Evolutionary conservation across 1,140 invertebrate genomes (phyloP).

Genomic region (Grapholita molesta): DNA sequence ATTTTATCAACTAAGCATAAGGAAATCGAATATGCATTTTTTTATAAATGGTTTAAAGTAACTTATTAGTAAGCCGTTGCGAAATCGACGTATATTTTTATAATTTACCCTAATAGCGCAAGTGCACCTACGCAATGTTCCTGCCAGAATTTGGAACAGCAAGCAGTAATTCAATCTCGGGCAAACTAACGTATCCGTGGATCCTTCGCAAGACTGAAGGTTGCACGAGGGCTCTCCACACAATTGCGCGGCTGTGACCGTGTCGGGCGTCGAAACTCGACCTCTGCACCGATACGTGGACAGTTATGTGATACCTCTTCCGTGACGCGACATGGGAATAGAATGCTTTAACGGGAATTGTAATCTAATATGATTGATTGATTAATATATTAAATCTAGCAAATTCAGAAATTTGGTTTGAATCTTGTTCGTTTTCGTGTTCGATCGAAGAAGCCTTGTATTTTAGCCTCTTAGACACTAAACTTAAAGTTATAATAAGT

Average conservation of each 20-base stretch:
- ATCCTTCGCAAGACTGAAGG: constrained; percentile 28
- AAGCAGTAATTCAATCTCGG: constrained; percentile 54
- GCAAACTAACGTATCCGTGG: constrained; percentile 31
- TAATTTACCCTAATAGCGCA: too few species aligned
- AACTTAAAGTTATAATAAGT: too few species aligned
- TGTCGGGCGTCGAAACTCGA: constrained; percentile 15
- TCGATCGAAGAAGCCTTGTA: too few species aligned
- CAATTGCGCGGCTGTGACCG: constrained; percentile 27
- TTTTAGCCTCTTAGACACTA: too few species aligned
- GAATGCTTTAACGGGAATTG: constrained; percentile 5
- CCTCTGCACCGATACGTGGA: constrained; percentile 16
- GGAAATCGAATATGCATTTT: too few species aligned
- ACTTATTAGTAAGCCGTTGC: too few species aligned
- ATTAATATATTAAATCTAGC: not conserved
- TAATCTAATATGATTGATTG: not conserved
- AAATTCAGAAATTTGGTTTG: too few species aligned
- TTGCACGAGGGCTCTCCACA: constrained; percentile 22
- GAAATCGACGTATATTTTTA: too few species aligned
- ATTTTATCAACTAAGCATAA: too few species aligned
- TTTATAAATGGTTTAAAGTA: too few species aligned
- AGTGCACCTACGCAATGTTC: too few species aligned
- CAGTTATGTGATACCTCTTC: constrained; percentile 41
- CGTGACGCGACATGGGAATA: constrained; percentile 40
- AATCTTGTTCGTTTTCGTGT: too few species aligned
- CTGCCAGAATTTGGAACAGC: not conserved